These are phyloP conservation scores for Trogon melanurus DNA, from an alignment of 2,113 vertebrate species.

Conservation along the genomic window DNA sequence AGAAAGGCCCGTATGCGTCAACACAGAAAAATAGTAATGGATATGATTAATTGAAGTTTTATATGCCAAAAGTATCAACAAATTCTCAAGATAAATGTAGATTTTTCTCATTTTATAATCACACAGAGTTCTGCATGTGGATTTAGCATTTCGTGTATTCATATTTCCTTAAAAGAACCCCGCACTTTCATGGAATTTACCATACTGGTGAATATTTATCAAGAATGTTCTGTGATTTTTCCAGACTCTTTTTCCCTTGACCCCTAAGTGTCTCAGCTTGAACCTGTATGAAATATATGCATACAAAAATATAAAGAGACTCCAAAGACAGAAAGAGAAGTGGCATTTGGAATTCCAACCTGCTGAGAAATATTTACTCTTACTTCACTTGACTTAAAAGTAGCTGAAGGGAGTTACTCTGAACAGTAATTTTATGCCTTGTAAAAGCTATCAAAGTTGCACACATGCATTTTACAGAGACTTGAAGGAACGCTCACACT, in stretches of 20 bases:
- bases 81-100: neutral
- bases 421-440: slow-evolving; percentile 64
- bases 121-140: neutral
- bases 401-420: slow-evolving; percentile 56
- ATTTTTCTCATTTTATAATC: neutral
- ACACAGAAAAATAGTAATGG: neutral
- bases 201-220: slow-evolving; percentile 59
- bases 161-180: neutral
- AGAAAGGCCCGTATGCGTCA: neutral
- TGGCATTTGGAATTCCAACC: slow-evolving; percentile 62
- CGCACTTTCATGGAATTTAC: neutral
- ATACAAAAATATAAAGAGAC: slow-evolving; percentile 50
- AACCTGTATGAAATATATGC: slow-evolving; percentile 40
- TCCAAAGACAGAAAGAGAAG: slow-evolving; percentile 40
- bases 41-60: neutral
- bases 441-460: slow-evolving; percentile 65
- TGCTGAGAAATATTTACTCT: slow-evolving; percentile 69
- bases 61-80: neutral
- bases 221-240: slow-evolving; percentile 33
- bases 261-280: slow-evolving; percentile 49
- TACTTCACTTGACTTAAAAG: slow-evolving; percentile 64
- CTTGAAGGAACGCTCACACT: slow-evolving; percentile 35
- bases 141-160: neutral
- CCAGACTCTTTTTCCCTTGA: slow-evolving; percentile 34
- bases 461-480: slow-evolving; percentile 62